These are phyloP conservation scores for Prunella himalayana DNA, from an alignment of 2,113 vertebrate genomes.

Conservation along the genomic window DNA sequence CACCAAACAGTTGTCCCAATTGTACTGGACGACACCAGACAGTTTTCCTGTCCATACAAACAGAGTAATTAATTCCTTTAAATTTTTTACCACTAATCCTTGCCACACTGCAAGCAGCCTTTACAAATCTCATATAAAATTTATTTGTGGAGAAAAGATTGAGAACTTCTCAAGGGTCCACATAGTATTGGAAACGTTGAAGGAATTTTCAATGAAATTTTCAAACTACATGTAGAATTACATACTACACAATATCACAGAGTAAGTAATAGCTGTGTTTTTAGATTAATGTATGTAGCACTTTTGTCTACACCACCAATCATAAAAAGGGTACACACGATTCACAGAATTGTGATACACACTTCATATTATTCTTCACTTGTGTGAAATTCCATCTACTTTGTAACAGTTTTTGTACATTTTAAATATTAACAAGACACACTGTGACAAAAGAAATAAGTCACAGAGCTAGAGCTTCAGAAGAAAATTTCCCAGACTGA, in stretches of 20 bases:
- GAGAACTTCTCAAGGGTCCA: background rate
- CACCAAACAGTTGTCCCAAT: background rate
- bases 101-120: background rate
- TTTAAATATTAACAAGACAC: background rate
- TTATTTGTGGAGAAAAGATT: background rate
- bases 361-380: background rate
- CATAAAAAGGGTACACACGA: accelerated
- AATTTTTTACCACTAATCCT: background rate
- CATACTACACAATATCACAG: background rate
- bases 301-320: background rate
- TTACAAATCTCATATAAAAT: background rate
- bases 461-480: background rate
- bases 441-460: background rate
- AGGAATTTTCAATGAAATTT: background rate
- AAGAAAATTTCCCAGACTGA: background rate
- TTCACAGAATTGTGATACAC: background rate
- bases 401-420: background rate
- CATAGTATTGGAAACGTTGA: background rate
- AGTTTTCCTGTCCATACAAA: background rate
- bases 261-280: background rate
- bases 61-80: background rate
- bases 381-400: background rate
- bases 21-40: background rate
- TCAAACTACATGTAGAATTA: background rate
- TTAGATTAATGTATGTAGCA: background rate